These are phyloP conservation scores for Macrosoma leucophasiata DNA, from an alignment of 2,888 invertebrate species.

Conservation along the genomic window DNA sequence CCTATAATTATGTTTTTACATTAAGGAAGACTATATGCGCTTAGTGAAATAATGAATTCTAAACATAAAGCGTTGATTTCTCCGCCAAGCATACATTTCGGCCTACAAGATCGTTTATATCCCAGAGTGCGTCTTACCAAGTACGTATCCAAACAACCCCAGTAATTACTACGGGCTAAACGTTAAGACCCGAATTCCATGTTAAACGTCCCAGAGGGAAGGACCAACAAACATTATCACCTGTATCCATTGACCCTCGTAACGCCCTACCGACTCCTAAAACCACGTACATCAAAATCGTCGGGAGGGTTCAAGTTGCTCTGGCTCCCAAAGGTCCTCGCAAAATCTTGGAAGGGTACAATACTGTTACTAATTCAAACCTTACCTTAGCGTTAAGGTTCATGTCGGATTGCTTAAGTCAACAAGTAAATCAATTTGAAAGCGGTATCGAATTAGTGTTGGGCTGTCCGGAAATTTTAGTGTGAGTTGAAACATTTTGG, in stretches of 20 bases:
- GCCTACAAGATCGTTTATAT: no score
- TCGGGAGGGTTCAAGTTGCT: conserved; percentile 30
- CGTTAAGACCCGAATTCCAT: conserved; percentile 59
- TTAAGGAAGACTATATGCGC: no score
- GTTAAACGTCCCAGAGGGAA: conserved; percentile 61
- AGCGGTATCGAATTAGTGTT: conserved; percentile 29
- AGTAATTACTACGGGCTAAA: conserved; percentile 64
- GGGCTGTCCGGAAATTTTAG: no score
- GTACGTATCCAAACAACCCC: conserved; percentile 50
- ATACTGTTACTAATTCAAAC: conserved; percentile 25
- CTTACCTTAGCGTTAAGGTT: conserved; percentile 28
- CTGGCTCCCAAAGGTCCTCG: conserved; percentile 33
- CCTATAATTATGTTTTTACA: no score
- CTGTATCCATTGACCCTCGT: conserved; percentile 46
- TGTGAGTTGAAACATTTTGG: no score
- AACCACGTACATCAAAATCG: conserved; percentile 17
- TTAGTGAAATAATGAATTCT: no score
- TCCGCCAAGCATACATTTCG: no score
- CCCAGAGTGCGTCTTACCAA: no score
- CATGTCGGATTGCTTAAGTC: conserved; percentile 23
- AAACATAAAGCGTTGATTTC: no score
- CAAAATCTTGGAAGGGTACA: conserved; percentile 39
- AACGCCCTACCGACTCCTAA: conserved; percentile 26
- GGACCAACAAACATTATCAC: conserved; percentile 52
- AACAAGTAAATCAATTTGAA: conserved; percentile 37